Percentiles rank a stretch among this genome's conserved stretches.
phyloP scores from a whole-genome alignment of 2,797 vertebrate genomes.

The Pygocentrus nattereri region DNA sequence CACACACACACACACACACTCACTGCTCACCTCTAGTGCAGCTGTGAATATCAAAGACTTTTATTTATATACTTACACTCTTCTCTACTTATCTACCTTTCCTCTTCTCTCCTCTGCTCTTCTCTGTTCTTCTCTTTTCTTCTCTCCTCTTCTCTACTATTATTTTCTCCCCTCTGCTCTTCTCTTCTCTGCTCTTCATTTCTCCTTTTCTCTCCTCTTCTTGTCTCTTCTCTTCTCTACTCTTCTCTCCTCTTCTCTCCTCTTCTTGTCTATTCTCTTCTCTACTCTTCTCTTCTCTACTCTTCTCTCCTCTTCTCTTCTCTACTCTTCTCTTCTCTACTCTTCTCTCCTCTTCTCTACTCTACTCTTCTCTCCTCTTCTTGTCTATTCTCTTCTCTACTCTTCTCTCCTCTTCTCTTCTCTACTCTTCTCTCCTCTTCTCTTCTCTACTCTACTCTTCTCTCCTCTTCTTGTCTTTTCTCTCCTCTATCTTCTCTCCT shows the following conservation, averaged over 20 bases:
- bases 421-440: too few relatives aligned
- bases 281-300: neutral
- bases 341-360: too few relatives aligned
- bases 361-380: too few relatives aligned
- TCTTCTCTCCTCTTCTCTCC: too few relatives aligned
- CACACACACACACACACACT: constrained; percentile 27
- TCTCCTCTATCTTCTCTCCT: too few relatives aligned
- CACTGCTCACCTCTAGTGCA: constrained; percentile 7
- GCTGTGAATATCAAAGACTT: constrained; percentile 11
- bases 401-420: too few relatives aligned
- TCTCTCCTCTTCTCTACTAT: too few relatives aligned
- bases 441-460: too few relatives aligned
- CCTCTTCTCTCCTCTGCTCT: neutral
- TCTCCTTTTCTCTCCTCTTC: neutral
- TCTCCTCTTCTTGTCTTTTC: too few relatives aligned
- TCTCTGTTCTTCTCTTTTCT: neutral
- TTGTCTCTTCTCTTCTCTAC: neutral
- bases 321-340: too few relatives aligned
- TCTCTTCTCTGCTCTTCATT: neutral
- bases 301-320: constrained; percentile 1
- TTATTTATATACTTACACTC: neutral
- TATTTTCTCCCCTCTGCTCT: neutral
- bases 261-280: neutral
- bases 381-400: too few relatives aligned
- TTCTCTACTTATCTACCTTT: neutral